Base-by-base conservation (phyloP, 2,113 vertebrate species). In the Neoarius graeffei region DNA sequence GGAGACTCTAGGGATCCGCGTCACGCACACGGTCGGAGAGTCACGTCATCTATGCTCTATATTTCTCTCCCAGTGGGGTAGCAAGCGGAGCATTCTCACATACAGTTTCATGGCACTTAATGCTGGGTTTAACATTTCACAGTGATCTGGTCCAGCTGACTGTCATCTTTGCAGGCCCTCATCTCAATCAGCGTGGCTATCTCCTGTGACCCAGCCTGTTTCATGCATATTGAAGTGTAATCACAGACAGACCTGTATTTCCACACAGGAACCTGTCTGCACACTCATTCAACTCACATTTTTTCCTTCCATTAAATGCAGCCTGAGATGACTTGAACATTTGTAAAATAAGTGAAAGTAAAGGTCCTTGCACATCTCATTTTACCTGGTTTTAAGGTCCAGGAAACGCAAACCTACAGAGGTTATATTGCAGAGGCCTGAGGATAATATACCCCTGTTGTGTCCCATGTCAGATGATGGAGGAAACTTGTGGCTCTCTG, bases 161-260 rank as follows among this genome's bases (percentile, higher is more conserved):
- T 66, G 87, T 76, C 73, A 88, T 64, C 71, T n/a, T 76, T 84
- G 48, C 27, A 52, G 48, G n/a, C 59, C 42, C 57, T 87, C 62
- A 71, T 76, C 86, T 87, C 81, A 87, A 76, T 59, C 86, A 27
- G 20, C 77, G 60, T 69, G 50, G 67, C 64, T 86, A 80, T 87
- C 85, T 81, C 27, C 52, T 87, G 77, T 81, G 85, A 81, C 77
- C 25, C 56, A 80, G 80, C 85, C 85, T 59, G 77, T 87, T 35
- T 69, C 1, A 54, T 71, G 85, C 77, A 35, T 57, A 64, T 87
- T 87, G 83, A 87, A 83, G 27, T 52, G 9, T 83, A 83, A 87
- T 87, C 69, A 74, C 20, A 60, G 57, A 74, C 20, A 60, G 57
- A n/a, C 82, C 42, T 48, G 73, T 54, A 64, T 64, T 64, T 83